Evolutionary conservation across 2,888 invertebrate species (phyloP).

Genomic region (Drosophila anomelani): DNA sequence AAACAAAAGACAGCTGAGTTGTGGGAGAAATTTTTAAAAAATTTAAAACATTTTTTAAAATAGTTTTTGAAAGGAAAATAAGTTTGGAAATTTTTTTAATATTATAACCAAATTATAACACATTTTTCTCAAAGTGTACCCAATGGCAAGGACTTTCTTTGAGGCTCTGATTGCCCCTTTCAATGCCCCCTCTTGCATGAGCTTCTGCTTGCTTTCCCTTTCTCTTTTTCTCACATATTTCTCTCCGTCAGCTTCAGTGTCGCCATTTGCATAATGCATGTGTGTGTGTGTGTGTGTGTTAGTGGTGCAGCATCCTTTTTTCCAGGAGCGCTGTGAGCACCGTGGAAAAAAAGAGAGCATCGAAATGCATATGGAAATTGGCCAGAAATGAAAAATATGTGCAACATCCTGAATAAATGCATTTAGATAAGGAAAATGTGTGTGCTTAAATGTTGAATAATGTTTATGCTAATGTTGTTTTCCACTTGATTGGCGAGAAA

Average conservation of each 20-base stretch:
- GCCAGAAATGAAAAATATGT: conserved; percentile 41
- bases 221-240: conserved; percentile 6
- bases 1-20: fast-evolving
- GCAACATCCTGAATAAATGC: conserved; percentile 43
- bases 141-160: conserved; percentile 24
- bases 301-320: conserved; percentile 62
- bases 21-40: not conserved
- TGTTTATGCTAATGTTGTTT: conserved; percentile 29
- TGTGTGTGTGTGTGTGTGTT: conserved; percentile 25
- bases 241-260: conserved; percentile 39
- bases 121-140: not conserved
- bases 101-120: not conserved
- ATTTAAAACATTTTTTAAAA: not conserved
- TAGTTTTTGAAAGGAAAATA: not conserved
- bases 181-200: conserved; percentile 3
- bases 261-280: conserved; percentile 65
- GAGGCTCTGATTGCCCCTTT: conserved; percentile 15
- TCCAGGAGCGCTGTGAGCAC: conserved; percentile 66
- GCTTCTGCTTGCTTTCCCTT: not conserved
- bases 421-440: conserved; percentile 36
- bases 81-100: not conserved
- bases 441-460: conserved; percentile 35
- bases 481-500: conserved; percentile 30
- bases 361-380: conserved; percentile 34
- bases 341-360: conserved; percentile 52